These are phyloP conservation scores for Leucopsar rothschildi DNA, from an alignment of 2,113 vertebrate genomes.

Conservation along the genomic window DNA sequence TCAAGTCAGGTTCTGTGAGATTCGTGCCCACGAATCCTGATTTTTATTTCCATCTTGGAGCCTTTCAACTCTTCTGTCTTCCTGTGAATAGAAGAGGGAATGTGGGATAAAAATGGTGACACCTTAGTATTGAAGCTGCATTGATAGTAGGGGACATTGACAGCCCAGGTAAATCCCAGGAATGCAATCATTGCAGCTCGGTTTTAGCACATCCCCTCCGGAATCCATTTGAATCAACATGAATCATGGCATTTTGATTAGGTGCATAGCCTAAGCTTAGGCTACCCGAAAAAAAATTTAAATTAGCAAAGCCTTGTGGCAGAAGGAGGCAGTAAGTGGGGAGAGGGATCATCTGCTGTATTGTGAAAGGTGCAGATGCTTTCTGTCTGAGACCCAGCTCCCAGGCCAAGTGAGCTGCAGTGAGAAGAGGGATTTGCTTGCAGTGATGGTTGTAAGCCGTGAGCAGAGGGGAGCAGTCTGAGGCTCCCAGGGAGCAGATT, in stretches of 20 bases:
- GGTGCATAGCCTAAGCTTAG: not conserved
- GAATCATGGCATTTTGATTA: not conserved
- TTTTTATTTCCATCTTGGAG: not conserved
- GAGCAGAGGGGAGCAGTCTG: not conserved
- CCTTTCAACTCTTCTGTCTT: not conserved
- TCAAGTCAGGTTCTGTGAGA: not conserved
- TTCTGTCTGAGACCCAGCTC: constrained; percentile 19
- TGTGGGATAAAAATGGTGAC: constrained; percentile 33
- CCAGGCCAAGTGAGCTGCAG: constrained; percentile 13
- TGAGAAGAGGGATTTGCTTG: not conserved
- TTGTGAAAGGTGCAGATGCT: constrained; percentile 25
- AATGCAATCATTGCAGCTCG: not conserved
- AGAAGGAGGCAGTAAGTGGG: not conserved
- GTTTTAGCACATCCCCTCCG: not conserved
- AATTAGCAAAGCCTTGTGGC: not conserved
- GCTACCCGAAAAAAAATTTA: not conserved
- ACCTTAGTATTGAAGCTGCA: not conserved
- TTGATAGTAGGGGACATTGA: not conserved
- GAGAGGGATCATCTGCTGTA: not conserved
- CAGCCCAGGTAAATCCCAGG: not conserved
- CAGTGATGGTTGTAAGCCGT: not conserved
- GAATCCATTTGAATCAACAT: not conserved
- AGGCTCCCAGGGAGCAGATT: not conserved
- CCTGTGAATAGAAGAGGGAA: not conserved
- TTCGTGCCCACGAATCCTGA: not conserved